Conservation (phyloP, 2,888 invertebrate genomes). For the Busseola fusca region DNA sequence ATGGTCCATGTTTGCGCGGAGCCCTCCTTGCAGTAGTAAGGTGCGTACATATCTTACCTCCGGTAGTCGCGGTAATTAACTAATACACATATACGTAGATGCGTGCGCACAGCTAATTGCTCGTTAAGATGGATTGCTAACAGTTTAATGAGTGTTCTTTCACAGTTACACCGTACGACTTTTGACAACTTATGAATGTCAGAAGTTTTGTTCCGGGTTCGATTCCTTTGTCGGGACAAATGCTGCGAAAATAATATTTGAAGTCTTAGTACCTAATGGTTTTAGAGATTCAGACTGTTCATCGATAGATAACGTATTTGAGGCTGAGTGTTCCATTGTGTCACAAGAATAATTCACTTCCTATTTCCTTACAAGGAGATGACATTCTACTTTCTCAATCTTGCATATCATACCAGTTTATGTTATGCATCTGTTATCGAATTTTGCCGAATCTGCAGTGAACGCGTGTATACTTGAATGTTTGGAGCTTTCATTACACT, state of each 20-base stretch:
- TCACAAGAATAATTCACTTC: slow-evolving; percentile 22
- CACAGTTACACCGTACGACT: not conserved
- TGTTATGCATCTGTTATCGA: slow-evolving; percentile 21
- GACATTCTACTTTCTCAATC: slow-evolving; percentile 32
- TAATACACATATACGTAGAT: slow-evolving; percentile 28
- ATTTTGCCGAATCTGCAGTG: slow-evolving; percentile 11
- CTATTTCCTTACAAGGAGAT: slow-evolving; percentile 44
- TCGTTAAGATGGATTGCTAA: slow-evolving; percentile 34
- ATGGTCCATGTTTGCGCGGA: not conserved
- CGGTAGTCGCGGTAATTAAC: slow-evolving; percentile 18
- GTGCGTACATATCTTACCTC: not conserved
- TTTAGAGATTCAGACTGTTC: not conserved
- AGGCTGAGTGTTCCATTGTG: not conserved
- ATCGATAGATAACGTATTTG: slow-evolving; percentile 8
- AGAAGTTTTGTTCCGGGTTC: slow-evolving; percentile 7
- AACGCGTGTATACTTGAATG: slow-evolving; percentile 6
- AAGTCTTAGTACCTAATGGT: not conserved
- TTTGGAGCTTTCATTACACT: slow-evolving; percentile 42
- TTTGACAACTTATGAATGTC: not conserved
- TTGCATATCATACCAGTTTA: slow-evolving; percentile 27
- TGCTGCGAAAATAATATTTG: not conserved
- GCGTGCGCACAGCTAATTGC: slow-evolving; percentile 39
- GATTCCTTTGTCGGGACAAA: not conserved
- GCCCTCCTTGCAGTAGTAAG: not conserved
- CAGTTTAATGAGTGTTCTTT: slow-evolving; percentile 33